Percentiles rank a stretch among this genome's conserved stretches.
These are phyloP conservation scores for Ispidina picta DNA, from an alignment of 2,797 vertebrate species.

Conservation along the genomic window DNA sequence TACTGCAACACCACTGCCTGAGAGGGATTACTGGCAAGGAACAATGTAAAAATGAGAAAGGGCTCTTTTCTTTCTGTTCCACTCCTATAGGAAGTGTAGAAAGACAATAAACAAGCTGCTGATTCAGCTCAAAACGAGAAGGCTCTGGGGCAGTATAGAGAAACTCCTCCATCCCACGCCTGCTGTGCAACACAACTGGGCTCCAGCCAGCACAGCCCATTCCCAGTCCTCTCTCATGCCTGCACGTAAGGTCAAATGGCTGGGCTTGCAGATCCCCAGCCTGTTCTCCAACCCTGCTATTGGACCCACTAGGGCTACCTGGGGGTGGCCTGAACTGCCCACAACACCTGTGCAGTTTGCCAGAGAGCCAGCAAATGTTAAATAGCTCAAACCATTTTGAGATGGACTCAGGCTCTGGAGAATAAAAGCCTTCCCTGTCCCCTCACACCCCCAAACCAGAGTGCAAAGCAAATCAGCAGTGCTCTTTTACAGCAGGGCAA, in stretches of 20 bases:
- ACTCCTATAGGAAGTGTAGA: neutral
- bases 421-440: neutral
- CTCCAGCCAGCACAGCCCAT: accelerated
- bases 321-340: accelerated
- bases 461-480: neutral
- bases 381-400: neutral
- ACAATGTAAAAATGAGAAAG: neutral
- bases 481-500: neutral
- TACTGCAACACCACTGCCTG: neutral
- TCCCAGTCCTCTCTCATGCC: neutral
- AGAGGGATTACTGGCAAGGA: neutral
- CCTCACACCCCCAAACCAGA: neutral
- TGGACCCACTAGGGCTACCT: neutral
- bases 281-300: accelerated
- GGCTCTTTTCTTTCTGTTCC: neutral
- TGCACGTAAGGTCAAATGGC: neutral
- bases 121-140: slow-evolving; percentile 6
- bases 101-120: slow-evolving; percentile 10
- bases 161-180: accelerated
- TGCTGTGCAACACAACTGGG: neutral
- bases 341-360: accelerated
- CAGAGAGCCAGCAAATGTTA: neutral
- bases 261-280: neutral
- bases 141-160: accelerated
- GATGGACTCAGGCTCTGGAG: neutral